Evolutionary conservation across 2,888 invertebrate species (phyloP).

Genomic region (Hirtodrosophila alboralis): DNA sequence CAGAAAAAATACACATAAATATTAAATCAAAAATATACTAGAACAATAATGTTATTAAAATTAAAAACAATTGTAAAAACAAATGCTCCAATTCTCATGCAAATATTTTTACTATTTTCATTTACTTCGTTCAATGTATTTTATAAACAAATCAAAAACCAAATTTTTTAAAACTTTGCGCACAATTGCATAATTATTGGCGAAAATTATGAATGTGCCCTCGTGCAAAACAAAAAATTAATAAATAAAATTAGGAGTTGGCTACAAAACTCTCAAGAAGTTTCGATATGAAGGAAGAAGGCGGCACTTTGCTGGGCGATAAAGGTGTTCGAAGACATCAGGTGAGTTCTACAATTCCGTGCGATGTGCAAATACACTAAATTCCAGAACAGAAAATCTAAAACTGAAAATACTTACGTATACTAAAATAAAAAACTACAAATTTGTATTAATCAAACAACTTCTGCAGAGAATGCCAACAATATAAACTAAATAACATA

Average conservation of each 20-base stretch:
- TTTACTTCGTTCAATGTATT: constrained; percentile 69
- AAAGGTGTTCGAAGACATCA: constrained; percentile 89
- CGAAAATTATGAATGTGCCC: constrained; percentile 51
- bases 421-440: constrained; percentile 18
- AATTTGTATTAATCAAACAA: constrained; percentile 27
- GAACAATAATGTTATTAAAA: constrained; percentile 30
- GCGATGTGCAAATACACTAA: constrained; percentile 44
- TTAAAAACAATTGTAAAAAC: constrained; percentile 43
- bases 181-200: constrained; percentile 59
- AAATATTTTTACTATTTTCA: constrained; percentile 76
- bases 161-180: constrained; percentile 60
- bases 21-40: constrained; percentile 33
- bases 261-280: constrained; percentile 94
- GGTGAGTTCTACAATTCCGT: constrained; percentile 81
- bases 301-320: constrained; percentile 89
- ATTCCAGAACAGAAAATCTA: constrained; percentile 26
- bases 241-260: constrained; percentile 90
- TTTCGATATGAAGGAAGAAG: constrained; percentile 95
- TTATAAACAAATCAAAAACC: constrained; percentile 51
- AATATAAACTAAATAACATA: constrained; percentile 29
- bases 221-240: constrained; percentile 42
- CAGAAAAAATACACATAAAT: constrained; percentile 29
- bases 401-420: too few species aligned
- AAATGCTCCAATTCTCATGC: constrained; percentile 73
- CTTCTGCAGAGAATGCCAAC: constrained; percentile 69